A percentile compares a stretch with the other conserved stretches of the same genome.
Evolutionary conservation across 2,888 invertebrate genomes (phyloP).

Genomic region (Pristionchus mayeri): DNA sequence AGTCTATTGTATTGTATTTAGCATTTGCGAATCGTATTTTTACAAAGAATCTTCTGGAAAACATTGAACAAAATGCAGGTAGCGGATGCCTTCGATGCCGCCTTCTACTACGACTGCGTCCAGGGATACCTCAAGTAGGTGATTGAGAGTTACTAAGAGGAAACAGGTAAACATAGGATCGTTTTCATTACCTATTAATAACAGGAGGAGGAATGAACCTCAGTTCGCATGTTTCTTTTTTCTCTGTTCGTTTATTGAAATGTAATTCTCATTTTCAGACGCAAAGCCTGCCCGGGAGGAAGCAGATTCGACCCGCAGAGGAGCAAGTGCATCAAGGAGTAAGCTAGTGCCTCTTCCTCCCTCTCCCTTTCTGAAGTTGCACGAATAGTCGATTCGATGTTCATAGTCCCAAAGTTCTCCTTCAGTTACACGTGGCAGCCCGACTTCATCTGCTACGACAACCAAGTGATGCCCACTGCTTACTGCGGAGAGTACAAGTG

Average conservation of each 20-base stretch:
- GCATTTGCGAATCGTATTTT: too few species aligned
- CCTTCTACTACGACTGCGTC: conserved; percentile 42
- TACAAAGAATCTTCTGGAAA: too few species aligned
- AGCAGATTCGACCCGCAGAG: conserved; percentile 25
- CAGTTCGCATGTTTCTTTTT: too few species aligned
- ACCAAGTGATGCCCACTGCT: conserved; percentile 34
- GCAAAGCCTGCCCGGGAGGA: not conserved
- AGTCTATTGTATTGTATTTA: too few species aligned
- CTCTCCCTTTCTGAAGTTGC: not conserved
- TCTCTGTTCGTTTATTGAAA: not conserved
- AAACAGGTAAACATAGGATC: too few species aligned
- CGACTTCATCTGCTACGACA: conserved; percentile 41
- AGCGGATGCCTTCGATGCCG: conserved; percentile 3
- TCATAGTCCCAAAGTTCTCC: too few species aligned
- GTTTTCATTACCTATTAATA: too few species aligned
- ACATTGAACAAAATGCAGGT: not conserved
- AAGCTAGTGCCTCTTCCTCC: not conserved
- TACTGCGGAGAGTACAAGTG: conserved; percentile 40
- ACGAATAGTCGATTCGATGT: not conserved
- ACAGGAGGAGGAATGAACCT: not conserved
- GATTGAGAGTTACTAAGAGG: not conserved
- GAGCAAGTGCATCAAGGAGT: not conserved
- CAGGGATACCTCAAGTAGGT: conserved; percentile 12
- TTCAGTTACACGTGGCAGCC: conserved; percentile 25
- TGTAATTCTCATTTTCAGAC: not conserved